Conservation (phyloP, 1,140 invertebrate species). For the Neoseiulus cucumeris region DNA sequence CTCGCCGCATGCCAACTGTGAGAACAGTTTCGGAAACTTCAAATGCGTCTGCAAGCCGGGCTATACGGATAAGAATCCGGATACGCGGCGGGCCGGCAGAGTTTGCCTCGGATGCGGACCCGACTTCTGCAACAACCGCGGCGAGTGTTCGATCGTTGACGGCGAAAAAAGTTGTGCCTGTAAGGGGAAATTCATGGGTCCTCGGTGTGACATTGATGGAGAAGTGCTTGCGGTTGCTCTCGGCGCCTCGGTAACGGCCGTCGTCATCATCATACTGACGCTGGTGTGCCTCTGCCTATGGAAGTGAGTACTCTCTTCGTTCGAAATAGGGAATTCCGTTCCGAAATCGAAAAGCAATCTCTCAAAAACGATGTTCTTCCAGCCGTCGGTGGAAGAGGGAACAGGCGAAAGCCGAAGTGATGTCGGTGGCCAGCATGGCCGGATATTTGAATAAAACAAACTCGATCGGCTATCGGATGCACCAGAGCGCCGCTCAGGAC, state of each 20-base stretch:
- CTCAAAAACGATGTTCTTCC: constrained; percentile 18
- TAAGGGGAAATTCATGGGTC: constrained; percentile 61
- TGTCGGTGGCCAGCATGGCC: constrained; percentile 28
- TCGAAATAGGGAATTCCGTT: constrained; percentile 7
- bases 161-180: constrained; percentile 58
- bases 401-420: constrained; percentile 41
- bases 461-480: not conserved
- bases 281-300: constrained; percentile 68
- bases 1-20: constrained; percentile 54
- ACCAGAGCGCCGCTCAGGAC: not conserved
- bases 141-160: constrained; percentile 50
- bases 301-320: constrained; percentile 47
- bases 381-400: constrained; percentile 67
- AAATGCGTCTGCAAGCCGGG: constrained; percentile 59
- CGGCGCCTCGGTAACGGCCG: constrained; percentile 61
- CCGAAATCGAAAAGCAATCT: no score
- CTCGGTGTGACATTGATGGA: constrained; percentile 67
- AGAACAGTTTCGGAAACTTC: constrained; percentile 73
- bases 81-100: constrained; percentile 46
- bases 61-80: constrained; percentile 35
- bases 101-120: constrained; percentile 33
- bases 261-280: constrained; percentile 66
- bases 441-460: constrained; percentile 7
- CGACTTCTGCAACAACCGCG: constrained; percentile 29
- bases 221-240: constrained; percentile 73